A percentile compares a stretch with the other conserved stretches of the same genome.
phyloP scores from a whole-genome alignment of 2,797 vertebrate species.

The Syngnathus rostellatus region DNA sequence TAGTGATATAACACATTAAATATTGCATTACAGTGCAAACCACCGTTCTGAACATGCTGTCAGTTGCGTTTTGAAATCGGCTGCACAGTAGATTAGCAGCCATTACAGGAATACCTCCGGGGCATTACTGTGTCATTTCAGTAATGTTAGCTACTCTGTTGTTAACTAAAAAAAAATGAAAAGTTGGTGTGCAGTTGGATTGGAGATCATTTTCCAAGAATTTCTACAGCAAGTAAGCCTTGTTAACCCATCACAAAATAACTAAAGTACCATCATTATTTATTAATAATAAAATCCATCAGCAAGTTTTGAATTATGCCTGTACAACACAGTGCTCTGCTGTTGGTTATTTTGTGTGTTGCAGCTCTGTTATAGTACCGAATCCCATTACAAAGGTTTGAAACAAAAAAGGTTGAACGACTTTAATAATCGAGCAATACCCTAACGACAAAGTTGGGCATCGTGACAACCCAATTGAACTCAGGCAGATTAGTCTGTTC shows the following conservation, averaged over 20 bases:
- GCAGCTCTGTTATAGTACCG: background rate
- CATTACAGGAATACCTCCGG: background rate
- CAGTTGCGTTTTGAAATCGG: background rate
- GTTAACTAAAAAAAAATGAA: background rate
- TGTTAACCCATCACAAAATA: conserved; percentile 8
- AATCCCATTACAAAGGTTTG: background rate
- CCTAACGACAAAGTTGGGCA: background rate
- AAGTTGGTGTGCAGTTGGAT: background rate
- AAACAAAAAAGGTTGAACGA: background rate
- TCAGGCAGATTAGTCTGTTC: background rate
- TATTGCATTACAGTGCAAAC: background rate
- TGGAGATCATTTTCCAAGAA: background rate
- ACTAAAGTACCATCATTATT: background rate
- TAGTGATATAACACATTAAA: background rate
- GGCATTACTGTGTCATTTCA: background rate
- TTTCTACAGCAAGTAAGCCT: background rate
- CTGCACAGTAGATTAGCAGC: background rate
- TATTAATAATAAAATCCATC: conserved; percentile 6
- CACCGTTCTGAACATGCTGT: background rate
- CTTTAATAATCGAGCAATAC: background rate
- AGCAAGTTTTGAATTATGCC: conserved; percentile 2
- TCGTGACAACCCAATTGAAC: background rate
- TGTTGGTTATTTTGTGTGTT: background rate
- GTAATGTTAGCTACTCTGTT: background rate
- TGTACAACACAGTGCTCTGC: background rate